phyloP scores from a whole-genome alignment of 2,888 invertebrate genomes.

The Troglohyphantes excavatus region DNA sequence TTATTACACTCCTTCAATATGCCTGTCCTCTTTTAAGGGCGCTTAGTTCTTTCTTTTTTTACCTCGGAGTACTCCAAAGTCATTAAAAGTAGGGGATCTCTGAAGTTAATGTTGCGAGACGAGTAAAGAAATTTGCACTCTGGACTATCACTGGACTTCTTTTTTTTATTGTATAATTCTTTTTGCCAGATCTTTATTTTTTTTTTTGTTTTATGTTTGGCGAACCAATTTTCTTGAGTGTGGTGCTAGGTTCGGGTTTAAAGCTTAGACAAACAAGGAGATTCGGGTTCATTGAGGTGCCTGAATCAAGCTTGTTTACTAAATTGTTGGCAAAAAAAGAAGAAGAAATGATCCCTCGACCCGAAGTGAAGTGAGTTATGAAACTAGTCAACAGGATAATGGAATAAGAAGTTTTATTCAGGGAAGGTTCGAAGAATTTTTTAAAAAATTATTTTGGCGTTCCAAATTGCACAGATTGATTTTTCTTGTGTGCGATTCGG shows the following conservation, averaged over 20 bases:
- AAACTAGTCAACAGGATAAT: too few species aligned
- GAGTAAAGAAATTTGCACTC: conserved; percentile 28
- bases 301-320: background rate
- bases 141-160: background rate
- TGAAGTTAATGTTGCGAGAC: conserved; percentile 53
- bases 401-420: too few species aligned
- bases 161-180: conserved; percentile 8
- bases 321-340: background rate
- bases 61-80: conserved; percentile 12
- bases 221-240: background rate
- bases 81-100: conserved; percentile 39
- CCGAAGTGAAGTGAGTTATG: too few species aligned
- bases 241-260: background rate
- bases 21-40: background rate
- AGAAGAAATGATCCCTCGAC: too few species aligned
- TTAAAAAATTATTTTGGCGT: too few species aligned
- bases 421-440: too few species aligned
- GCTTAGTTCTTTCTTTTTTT: background rate
- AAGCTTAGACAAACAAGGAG: background rate
- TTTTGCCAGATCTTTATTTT: background rate
- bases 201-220: background rate
- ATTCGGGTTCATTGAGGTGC: background rate
- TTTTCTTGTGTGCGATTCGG: too few species aligned
- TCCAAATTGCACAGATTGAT: too few species aligned
- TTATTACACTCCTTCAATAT: background rate